phyloP scores from a whole-genome alignment of 2,113 vertebrate species.

The Pseudonaja textilis region DNA sequence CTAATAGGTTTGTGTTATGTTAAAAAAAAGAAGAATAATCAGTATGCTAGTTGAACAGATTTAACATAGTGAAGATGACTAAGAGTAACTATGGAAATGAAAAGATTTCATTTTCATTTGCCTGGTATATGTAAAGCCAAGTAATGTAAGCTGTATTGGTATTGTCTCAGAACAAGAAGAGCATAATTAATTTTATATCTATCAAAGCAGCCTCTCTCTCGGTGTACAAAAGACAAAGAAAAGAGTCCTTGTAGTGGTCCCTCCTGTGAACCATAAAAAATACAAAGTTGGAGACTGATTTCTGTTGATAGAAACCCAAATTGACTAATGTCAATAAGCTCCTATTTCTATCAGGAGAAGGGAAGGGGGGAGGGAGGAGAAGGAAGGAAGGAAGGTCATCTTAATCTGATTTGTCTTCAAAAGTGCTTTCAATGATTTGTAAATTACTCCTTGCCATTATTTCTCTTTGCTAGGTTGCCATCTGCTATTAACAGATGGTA shows the following conservation, averaged over 20 bases:
- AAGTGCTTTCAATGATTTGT: background rate
- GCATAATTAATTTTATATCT: slow-evolving; percentile 51
- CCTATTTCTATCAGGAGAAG: background rate
- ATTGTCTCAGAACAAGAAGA: slow-evolving; percentile 57
- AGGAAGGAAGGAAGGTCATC: background rate
- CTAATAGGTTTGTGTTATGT: slow-evolving; percentile 6
- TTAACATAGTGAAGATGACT: slow-evolving; percentile 50
- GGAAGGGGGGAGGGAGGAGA: no score
- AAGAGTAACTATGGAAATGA: slow-evolving; percentile 58
- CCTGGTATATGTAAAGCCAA: slow-evolving; percentile 37
- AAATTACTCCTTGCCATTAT: background rate
- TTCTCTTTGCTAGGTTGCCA: slow-evolving; percentile 6
- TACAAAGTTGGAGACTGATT: background rate
- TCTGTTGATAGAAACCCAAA: slow-evolving; percentile 36
- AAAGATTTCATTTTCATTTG: slow-evolving; percentile 29
- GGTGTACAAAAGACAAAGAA: slow-evolving; percentile 49
- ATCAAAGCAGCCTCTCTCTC: slow-evolving; percentile 59
- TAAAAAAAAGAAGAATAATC: slow-evolving; percentile 23
- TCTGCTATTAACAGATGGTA: slow-evolving; percentile 20
- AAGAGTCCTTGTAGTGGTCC: slow-evolving; percentile 54
- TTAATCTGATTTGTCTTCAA: background rate
- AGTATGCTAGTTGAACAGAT: slow-evolving; percentile 26
- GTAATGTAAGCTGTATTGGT: slow-evolving; percentile 48
- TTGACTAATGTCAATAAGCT: background rate
- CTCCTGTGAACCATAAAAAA: slow-evolving; percentile 22